Evolutionary conservation across 2,113 vertebrate genomes (phyloP).

Genomic region (Phainopepla nitens): DNA sequence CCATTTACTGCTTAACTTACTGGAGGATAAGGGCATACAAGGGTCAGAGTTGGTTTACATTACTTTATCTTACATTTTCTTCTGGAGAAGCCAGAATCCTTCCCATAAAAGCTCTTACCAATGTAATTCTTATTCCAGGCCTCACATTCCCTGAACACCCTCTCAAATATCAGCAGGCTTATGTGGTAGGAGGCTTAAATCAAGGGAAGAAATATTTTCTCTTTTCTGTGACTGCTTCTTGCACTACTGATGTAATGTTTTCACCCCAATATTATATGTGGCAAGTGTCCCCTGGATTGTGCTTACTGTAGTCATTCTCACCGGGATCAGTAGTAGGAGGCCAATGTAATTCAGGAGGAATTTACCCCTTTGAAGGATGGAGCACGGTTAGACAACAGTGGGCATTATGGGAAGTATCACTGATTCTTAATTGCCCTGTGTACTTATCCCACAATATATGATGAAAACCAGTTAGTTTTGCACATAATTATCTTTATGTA

Average conservation of each 20-base stretch:
- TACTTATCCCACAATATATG: not conserved
- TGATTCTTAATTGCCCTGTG: not conserved
- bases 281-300: not conserved
- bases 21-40: not conserved
- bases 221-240: not conserved
- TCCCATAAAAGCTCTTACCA: not conserved
- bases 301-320: not conserved
- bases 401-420: not conserved
- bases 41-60: not conserved
- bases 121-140: not conserved
- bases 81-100: not conserved
- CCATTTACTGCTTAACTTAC: not conserved
- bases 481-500: not conserved
- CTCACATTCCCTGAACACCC: not conserved
- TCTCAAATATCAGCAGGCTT: constrained; percentile 20
- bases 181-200: not conserved
- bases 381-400: not conserved
- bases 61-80: constrained; percentile 14
- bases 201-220: not conserved
- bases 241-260: not conserved
- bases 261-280: not conserved
- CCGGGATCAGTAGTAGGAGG: not conserved
- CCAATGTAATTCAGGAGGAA: not conserved
- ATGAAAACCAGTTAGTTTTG: not conserved
- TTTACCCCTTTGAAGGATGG: not conserved